A percentile compares a stretch with the other conserved stretches of the same genome.
phyloP scores from a whole-genome alignment of 2,797 vertebrate species.

The Poecilia gillii region DNA sequence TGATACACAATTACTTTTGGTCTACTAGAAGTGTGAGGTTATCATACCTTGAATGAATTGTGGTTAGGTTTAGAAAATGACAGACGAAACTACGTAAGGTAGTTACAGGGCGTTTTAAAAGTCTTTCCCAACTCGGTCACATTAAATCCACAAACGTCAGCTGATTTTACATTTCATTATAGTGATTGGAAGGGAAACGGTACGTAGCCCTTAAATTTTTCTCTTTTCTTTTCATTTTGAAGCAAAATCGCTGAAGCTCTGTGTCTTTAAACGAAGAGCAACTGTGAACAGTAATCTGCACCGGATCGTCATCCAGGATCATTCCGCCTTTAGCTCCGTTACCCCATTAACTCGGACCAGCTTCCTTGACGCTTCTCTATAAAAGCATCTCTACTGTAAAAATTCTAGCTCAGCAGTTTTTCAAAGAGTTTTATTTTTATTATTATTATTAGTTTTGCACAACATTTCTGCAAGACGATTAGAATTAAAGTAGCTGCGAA shows the following conservation, averaged over 20 bases:
- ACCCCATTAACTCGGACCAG: not conserved
- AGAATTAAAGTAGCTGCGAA: not conserved
- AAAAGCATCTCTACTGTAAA: not conserved
- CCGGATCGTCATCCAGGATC: not conserved
- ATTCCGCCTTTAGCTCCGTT: too few relatives aligned
- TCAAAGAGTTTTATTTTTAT: not conserved
- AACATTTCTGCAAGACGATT: not conserved
- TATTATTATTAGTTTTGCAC: not conserved
- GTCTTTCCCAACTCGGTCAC: not conserved
- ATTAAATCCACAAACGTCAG: not conserved
- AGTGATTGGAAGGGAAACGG: not conserved
- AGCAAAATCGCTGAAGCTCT: not conserved
- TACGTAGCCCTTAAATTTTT: not conserved
- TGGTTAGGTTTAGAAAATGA: too few relatives aligned
- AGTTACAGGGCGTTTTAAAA: not conserved
- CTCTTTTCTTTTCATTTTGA: not conserved
- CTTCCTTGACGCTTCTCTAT: not conserved
- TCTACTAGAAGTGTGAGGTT: not conserved
- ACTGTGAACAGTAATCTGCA: not conserved
- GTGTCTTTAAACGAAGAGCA: not conserved
- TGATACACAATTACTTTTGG: not conserved
- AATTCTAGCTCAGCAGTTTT: not conserved
- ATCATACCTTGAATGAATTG: not conserved
- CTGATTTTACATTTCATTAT: not conserved
- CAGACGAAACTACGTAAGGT: not conserved